These are phyloP conservation scores for Oreamnos americanus DNA, from an alignment of 2,113 vertebrate genomes.

Conservation along the genomic window DNA sequence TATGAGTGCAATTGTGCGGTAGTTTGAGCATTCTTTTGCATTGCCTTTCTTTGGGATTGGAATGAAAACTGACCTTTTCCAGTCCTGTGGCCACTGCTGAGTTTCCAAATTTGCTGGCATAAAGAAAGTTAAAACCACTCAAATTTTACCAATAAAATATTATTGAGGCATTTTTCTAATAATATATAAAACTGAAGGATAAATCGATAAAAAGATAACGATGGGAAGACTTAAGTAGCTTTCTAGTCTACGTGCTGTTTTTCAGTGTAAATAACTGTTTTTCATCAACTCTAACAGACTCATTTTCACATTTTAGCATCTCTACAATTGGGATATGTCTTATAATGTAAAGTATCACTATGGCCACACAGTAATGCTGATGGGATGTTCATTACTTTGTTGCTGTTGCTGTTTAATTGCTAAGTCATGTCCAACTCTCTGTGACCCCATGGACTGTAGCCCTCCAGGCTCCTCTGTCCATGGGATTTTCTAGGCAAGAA, in stretches of 20 bases:
- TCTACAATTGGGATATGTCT: background rate
- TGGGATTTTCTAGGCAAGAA: background rate
- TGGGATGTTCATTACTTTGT: background rate
- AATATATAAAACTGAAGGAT: background rate
- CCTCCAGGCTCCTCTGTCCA: background rate
- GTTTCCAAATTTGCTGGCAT: background rate
- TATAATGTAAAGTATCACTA: background rate
- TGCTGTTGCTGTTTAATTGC: background rate
- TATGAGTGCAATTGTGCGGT: accelerated
- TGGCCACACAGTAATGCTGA: background rate
- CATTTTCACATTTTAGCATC: background rate
- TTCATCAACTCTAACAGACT: background rate
- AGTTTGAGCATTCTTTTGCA: too few relatives aligned
- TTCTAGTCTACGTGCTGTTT: background rate
- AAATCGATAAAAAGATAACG: background rate
- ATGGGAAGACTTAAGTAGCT: background rate
- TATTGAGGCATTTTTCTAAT: background rate
- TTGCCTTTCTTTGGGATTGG: too few relatives aligned
- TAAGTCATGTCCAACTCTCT: background rate
- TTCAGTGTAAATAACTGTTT: background rate
- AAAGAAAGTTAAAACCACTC: background rate
- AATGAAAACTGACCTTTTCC: too few relatives aligned
- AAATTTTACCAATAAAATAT: background rate
- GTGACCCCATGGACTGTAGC: background rate
- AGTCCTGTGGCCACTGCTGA: too few relatives aligned